Conservation (phyloP, 2,888 invertebrate species). For the Cloeon dipterum region DNA sequence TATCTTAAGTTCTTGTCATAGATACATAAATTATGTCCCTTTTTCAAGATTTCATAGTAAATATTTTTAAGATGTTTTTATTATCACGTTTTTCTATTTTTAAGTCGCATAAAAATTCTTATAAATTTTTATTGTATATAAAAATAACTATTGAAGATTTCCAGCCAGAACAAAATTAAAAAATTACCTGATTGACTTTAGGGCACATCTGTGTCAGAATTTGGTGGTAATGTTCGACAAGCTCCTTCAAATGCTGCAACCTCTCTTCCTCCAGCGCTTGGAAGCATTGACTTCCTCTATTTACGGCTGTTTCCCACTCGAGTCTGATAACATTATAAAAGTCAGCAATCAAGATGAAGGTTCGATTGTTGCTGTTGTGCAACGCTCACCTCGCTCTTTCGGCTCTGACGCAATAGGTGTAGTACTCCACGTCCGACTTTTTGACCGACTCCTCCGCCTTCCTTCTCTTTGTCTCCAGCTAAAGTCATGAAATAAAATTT, state of each 20-base stretch:
- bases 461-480: conserved; percentile 68
- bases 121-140: too few species aligned
- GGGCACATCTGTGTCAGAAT: conserved; percentile 49
- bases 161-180: neutral
- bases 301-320: conserved; percentile 80
- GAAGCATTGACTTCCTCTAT: conserved; percentile 65
- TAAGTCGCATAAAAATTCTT: too few species aligned
- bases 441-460: conserved; percentile 80
- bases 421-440: conserved; percentile 83
- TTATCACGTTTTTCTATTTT: too few species aligned
- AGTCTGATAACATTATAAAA: conserved; percentile 26
- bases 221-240: conserved; percentile 29
- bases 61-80: too few species aligned
- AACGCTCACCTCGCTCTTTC: conserved; percentile 52
- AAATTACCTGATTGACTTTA: conserved; percentile 39
- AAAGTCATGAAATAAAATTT: neutral
- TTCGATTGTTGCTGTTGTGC: neutral
- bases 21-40: too few species aligned
- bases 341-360: neutral
- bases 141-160: neutral
- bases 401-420: conserved; percentile 71
- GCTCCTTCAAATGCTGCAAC: conserved; percentile 51
- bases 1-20: too few species aligned
- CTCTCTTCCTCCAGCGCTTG: conserved; percentile 80
- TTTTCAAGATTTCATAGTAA: too few species aligned